These are phyloP conservation scores for Enoplosus armatus DNA, from an alignment of 2,797 vertebrate genomes.

Conservation along the genomic window DNA sequence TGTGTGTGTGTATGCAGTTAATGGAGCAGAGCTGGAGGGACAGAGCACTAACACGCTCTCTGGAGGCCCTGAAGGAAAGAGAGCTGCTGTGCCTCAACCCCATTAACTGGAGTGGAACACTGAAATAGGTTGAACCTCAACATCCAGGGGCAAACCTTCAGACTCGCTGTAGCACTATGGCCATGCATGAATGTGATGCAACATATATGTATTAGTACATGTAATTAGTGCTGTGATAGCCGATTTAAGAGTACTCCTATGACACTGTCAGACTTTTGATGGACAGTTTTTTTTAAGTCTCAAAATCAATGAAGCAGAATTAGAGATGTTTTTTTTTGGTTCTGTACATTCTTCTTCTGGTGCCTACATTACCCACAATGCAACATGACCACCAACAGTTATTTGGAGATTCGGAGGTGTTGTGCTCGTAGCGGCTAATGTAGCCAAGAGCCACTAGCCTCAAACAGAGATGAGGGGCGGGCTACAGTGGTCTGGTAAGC, in stretches of 20 bases:
- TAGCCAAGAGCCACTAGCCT: not conserved
- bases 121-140: conserved; percentile 73
- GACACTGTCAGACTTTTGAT: not conserved
- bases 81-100: conserved; percentile 82
- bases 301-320: not conserved
- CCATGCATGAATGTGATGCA: not conserved
- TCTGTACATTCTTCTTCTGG: not conserved
- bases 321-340: not conserved
- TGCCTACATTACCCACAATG: not conserved
- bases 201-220: not conserved
- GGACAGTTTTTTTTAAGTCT: too few species aligned
- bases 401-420: not conserved
- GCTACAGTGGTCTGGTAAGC: not conserved
- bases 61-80: conserved; percentile 80
- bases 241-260: not conserved
- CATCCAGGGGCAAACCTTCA: conserved; percentile 23
- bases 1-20: conserved; percentile 70
- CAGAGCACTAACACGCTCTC: conserved; percentile 80
- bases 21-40: conserved; percentile 85
- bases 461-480: not conserved
- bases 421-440: not conserved
- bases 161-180: not conserved
- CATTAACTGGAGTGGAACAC: conserved; percentile 87
- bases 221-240: not conserved
- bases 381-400: not conserved